phyloP scores from a whole-genome alignment of 2,113 vertebrate genomes.

The Alectura lathami region DNA sequence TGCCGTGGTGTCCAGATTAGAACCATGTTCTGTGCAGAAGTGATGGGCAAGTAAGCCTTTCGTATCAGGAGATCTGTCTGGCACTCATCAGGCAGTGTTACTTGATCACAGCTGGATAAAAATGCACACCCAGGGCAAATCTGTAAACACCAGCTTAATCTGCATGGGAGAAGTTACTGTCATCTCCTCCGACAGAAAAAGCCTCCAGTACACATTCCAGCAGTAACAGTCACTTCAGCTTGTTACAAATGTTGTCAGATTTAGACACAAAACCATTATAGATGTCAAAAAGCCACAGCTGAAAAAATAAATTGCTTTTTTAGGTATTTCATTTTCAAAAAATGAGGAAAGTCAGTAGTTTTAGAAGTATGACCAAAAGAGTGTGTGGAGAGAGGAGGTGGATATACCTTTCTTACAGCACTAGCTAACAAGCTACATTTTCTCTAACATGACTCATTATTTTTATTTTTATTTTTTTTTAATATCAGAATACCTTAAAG shows the following conservation, averaged over 20 bases:
- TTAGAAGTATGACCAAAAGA: neutral
- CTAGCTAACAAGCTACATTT: neutral
- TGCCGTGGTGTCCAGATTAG: neutral
- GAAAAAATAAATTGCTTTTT: slow-evolving; percentile 16
- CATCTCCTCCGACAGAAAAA: slow-evolving; percentile 87
- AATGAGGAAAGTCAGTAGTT: neutral
- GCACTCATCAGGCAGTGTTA: slow-evolving; percentile 81
- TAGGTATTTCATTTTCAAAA: slow-evolving; percentile 46
- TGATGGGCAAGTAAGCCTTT: slow-evolving; percentile 73
- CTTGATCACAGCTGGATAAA: slow-evolving; percentile 87
- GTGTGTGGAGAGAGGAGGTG: neutral
- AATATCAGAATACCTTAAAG: neutral
- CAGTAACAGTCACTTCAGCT: slow-evolving; percentile 80
- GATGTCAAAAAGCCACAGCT: slow-evolving; percentile 80
- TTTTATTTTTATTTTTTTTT: too few species aligned
- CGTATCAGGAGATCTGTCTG: slow-evolving; percentile 81
- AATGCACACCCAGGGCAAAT: slow-evolving; percentile 88
- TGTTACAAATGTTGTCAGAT: slow-evolving; percentile 83
- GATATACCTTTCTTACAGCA: neutral
- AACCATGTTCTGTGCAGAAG: slow-evolving; percentile 18
- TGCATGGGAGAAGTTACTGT: slow-evolving; percentile 91
- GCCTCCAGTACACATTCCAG: slow-evolving; percentile 82
- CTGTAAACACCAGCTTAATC: slow-evolving; percentile 96
- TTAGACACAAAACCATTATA: slow-evolving; percentile 85
- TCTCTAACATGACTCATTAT: neutral